Percentiles rank a stretch among this genome's conserved stretches.
Evolutionary conservation across 2,113 vertebrate genomes (phyloP).

Genomic region (Nanorana parkeri): DNA sequence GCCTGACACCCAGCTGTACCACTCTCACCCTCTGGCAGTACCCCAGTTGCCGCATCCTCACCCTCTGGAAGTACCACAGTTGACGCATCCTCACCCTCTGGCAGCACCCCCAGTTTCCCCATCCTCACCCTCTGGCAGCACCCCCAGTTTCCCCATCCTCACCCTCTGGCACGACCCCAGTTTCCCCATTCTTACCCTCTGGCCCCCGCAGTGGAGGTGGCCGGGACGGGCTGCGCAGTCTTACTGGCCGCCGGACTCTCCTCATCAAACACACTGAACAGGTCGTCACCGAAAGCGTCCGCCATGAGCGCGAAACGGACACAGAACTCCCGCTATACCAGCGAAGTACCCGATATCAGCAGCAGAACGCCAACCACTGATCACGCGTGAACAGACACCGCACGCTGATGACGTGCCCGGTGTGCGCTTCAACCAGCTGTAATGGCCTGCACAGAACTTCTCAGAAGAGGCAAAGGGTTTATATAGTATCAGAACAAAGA

Average conservation of each 20-base stretch:
- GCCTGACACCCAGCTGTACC: no score
- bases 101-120: no score
- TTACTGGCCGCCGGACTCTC: constrained; percentile 67
- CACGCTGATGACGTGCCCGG: neutral
- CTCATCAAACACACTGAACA: constrained; percentile 95
- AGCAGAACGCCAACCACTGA: neutral
- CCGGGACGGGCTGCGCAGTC: constrained; percentile 59
- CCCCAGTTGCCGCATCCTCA: no score
- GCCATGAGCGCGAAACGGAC: constrained; percentile 76
- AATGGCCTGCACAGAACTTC: neutral
- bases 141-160: no score
- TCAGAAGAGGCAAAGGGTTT: neutral
- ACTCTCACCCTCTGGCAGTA: no score
- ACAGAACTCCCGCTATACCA: no score
- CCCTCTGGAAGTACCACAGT: no score
- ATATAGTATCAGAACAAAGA: neutral
- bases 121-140: no score
- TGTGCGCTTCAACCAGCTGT: neutral
- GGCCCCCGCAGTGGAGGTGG: neutral
- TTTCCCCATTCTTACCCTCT: no score
- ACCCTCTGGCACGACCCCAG: no score
- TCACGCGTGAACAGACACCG: neutral
- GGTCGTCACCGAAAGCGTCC: constrained; percentile 89
- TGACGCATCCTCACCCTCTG: no score
- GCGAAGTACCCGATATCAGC: no score